Base-by-base conservation (phyloP, 1,140 invertebrate species). In the Dendrolimus kikuchii region DNA sequence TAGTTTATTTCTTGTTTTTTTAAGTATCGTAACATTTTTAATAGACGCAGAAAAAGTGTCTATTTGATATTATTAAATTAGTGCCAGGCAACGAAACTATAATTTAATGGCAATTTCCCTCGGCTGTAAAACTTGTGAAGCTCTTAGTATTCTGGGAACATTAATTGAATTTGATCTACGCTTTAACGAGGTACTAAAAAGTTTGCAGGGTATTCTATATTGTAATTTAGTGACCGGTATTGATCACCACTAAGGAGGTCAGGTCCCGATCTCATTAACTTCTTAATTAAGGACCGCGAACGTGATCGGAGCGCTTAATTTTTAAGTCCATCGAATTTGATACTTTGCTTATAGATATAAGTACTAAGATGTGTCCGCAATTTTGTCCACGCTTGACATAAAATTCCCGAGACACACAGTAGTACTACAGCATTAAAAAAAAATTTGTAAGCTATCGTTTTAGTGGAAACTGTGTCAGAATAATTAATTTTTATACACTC, bases 231-330 rank as follows among this genome's bases (percentile, higher is more conserved):
- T 55, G 68, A 64, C 56, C 59, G 5, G 50, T 73, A 79, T 79
- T 69, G 76, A 79, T 81, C 69, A 68, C 63, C 48, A 2, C 56
- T 49, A 69, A 66, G 51, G 68, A 75, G 77, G 67, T 69, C 75
- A 66, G 68, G 62, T 55, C 65, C 57, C 59, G 53, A 77, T 74
- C 77, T 80, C 72, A 81, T 84, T 81, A 84, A 81, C 74, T 80
- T 77, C 75, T 79, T 81, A 81, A 84, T 84, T 81, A 81, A 77
- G 74, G 67, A 52, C 55, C 65, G 53, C 46, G 58, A 52, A 78
- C 78, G 75, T 81, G 77, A 76, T 68, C 54, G 49, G 74, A 55
- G 64, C 71, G 52, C 57, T 23, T 59, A 71, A 81, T 68, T 69
- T 71, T 64, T 57, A 49, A 55, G 40, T 50, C 39, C 41, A 6